Conservation (phyloP, 1,140 invertebrate genomes). For the Brachionus asplanchnoidis region DNA sequence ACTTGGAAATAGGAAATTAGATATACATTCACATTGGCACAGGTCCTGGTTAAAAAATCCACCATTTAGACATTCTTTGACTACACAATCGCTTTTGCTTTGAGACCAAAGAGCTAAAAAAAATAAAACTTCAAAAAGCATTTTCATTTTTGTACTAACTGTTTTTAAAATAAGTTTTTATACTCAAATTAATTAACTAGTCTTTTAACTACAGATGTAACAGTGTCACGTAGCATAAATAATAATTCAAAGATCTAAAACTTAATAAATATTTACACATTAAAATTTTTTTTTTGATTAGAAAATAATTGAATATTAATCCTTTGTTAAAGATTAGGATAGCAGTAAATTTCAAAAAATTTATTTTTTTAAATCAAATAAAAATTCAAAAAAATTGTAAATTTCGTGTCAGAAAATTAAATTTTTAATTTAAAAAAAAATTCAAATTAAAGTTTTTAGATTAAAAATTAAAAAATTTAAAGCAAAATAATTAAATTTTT, state of each 20-base stretch:
- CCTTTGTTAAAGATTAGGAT: background rate
- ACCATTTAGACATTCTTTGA: background rate
- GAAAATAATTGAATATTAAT: background rate
- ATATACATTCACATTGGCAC: slow-evolving; percentile 31
- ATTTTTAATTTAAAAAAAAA: background rate
- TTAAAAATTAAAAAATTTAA: background rate
- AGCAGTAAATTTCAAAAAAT: background rate
- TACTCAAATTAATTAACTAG: background rate
- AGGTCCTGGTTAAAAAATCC: background rate
- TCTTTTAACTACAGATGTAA: background rate
- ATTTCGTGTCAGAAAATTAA: background rate
- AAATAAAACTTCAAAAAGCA: background rate
- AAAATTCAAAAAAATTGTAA: background rate
- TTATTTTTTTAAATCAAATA: background rate
- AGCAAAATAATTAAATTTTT: background rate
- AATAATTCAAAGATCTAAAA: background rate
- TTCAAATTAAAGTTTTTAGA: background rate
- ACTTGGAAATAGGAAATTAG: background rate
- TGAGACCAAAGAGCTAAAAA: background rate
- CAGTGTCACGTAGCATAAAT: background rate
- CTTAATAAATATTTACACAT: background rate
- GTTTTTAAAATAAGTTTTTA: background rate
- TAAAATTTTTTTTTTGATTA: background rate
- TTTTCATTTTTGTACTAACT: background rate
- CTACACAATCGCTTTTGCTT: background rate